A percentile compares a stretch with the other conserved stretches of the same genome.
phyloP scores from a whole-genome alignment of 2,888 invertebrate species.

The Brachycybe producta region DNA sequence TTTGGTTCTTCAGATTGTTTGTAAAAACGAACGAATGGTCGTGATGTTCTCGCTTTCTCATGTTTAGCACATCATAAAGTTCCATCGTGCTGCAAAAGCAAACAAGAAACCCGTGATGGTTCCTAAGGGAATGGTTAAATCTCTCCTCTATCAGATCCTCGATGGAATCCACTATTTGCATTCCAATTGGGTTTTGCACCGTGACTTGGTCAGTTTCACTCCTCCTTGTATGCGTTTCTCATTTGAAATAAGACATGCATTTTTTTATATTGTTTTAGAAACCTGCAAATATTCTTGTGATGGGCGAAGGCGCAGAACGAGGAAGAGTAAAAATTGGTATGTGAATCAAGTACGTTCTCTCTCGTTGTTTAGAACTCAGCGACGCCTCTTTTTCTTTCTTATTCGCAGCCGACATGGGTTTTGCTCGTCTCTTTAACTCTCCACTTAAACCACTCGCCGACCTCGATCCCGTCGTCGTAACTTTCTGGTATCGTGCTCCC shows the following conservation, averaged over 20 bases:
- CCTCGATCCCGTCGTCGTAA: constrained; percentile 97
- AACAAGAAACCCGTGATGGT: constrained; percentile 93
- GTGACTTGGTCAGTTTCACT: constrained; percentile 62
- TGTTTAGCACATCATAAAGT: constrained; percentile 85
- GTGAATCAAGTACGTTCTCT: constrained; percentile 7
- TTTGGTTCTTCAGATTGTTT: constrained; percentile 30
- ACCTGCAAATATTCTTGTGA: constrained; percentile 97
- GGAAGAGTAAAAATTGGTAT: constrained; percentile 80
- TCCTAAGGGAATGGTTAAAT: constrained; percentile 95
- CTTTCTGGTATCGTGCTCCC: constrained; percentile 98
- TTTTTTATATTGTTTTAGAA: constrained; percentile 46
- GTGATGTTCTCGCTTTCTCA: neutral
- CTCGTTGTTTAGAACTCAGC: neutral
- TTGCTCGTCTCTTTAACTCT: constrained; percentile 93
- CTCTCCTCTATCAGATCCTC: constrained; percentile 89
- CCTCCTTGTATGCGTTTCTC: neutral
- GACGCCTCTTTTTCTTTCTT: neutral
- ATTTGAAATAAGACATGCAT: neutral
- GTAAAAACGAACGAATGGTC: constrained; percentile 11
- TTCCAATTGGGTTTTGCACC: constrained; percentile 96
- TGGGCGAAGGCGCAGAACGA: constrained; percentile 95
- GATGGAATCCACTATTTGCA: constrained; percentile 98
- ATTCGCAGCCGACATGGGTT: constrained; percentile 85
- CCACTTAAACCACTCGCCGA: constrained; percentile 95
- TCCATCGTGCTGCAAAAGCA: constrained; percentile 92